Evolutionary conservation across 2,888 invertebrate genomes (phyloP), one percentile per base, ranked within the genome.

Genomic region (Rhamphomyia laevipes): DNA sequence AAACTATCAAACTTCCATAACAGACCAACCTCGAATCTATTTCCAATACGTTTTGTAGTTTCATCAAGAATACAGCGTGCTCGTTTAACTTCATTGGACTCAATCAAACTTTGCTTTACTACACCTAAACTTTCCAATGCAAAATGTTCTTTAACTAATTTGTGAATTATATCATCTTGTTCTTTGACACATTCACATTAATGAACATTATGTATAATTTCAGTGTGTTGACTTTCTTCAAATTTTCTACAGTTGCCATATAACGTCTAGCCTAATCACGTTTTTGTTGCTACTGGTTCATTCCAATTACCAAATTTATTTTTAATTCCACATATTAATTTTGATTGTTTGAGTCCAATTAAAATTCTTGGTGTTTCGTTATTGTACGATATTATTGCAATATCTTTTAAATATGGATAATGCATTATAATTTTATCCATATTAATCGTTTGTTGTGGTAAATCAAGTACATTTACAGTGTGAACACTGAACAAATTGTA

Each of bases 1-100:
- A 51, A 23, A 18, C 51, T 18, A 15, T 56, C 48, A 38, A 52
- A 54, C 47, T 53, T 54, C 58, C 59, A 58, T 13, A 59, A 48
- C 16, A 60, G 49, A 2, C 55, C 56, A 15, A 53, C 55, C 52
- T 57, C 54, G 18, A 45, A 56, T 13, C 43, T 41, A 7, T 45
- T 46, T 27, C 33, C 47, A 16, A 42, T 33, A 17, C 49, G 35
- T 38, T 45, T 43, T 16, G 52, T 55, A 12, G 53, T 55, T n/a
- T 42, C 35, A 16, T 54, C 44, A 13, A 56, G 46, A 10, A 56
- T 51, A 21, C 43, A 18, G 18, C 48, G 15, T 11, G 53, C 49
- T 43, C 38, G 45, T 15, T 30, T 10, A 17, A 53, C 49, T 27
- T 56, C 51, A 42, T 17, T 23, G 12, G 51, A 53, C 17, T 47